Evolutionary conservation across 2,113 vertebrate genomes (phyloP).

Genomic region (Formicarius rufipectus): DNA sequence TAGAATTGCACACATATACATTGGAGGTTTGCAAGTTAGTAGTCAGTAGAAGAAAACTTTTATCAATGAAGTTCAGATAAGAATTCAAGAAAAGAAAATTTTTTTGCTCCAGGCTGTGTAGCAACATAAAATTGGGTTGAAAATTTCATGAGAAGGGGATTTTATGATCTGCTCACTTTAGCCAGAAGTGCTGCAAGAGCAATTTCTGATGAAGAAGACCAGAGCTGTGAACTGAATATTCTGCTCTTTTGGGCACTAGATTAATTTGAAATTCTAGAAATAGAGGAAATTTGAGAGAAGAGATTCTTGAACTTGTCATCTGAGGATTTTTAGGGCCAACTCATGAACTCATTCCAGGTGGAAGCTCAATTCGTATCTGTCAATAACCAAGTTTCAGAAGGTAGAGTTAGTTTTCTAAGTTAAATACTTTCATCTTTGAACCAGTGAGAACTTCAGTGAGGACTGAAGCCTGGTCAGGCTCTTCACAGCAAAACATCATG

Average conservation of each 20-base stretch:
- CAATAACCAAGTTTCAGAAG: background rate
- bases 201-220: background rate
- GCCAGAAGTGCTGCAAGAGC: background rate
- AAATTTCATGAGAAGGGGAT: background rate
- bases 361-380: background rate
- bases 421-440: background rate
- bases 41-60: background rate
- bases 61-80: background rate
- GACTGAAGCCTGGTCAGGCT: background rate
- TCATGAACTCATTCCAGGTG: background rate
- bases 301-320: background rate
- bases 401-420: background rate
- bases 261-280: background rate
- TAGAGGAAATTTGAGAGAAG: background rate
- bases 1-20: background rate
- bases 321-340: background rate
- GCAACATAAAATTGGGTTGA: background rate
- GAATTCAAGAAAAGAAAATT: background rate
- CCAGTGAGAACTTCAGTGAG: background rate
- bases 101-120: background rate
- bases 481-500: background rate
- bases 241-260: background rate
- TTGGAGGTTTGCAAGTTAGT: background rate
- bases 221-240: background rate
- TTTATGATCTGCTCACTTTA: background rate